phyloP scores from a whole-genome alignment of 53 echinoderm and acorn worm genomes.

The Patiria pectinifera region DNA sequence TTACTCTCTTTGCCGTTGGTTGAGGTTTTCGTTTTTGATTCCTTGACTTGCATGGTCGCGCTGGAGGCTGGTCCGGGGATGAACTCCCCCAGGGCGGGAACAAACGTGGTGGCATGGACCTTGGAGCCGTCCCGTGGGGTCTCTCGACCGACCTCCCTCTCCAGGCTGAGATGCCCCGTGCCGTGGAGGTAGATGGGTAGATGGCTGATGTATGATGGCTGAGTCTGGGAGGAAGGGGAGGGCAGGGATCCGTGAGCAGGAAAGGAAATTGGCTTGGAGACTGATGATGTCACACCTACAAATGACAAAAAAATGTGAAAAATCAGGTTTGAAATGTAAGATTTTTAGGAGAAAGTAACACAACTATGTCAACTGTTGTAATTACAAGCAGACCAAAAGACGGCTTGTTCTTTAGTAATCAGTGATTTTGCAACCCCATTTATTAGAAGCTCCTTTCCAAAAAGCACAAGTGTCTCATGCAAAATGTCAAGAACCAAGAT shows the following conservation, averaged over 20 bases:
- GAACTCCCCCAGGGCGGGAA: conserved; percentile 91
- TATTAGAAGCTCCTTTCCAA: too few relatives aligned
- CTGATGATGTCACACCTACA: conserved; percentile 56
- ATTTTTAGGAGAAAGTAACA: background rate
- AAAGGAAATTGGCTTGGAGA: conserved; percentile 62
- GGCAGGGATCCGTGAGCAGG: conserved; percentile 48
- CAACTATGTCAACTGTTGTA: too few relatives aligned
- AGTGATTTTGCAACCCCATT: too few relatives aligned
- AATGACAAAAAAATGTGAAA: background rate
- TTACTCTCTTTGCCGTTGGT: conserved; percentile 4
- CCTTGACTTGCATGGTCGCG: conserved; percentile 45
- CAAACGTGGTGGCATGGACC: conserved; percentile 97
- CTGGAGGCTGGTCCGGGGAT: conserved; percentile 90
- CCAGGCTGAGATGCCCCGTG: conserved; percentile 89
- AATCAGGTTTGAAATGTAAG: background rate
- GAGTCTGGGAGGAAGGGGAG: conserved; percentile 50
- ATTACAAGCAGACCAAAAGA: too few relatives aligned
- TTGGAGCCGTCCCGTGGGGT: conserved; percentile 87
- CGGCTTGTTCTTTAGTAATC: too few relatives aligned
- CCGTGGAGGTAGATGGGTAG: conserved; percentile 95
- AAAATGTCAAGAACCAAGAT: too few relatives aligned
- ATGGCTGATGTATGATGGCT: conserved; percentile 64
- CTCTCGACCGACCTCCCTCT: conserved; percentile 84
- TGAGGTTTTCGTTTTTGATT: conserved; percentile 48
- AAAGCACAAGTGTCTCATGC: too few relatives aligned